Percentiles rank a stretch among this genome's conserved stretches.
Conservation (phyloP, 2,888 invertebrate genomes). For the Lithophane semibrunnea region DNA sequence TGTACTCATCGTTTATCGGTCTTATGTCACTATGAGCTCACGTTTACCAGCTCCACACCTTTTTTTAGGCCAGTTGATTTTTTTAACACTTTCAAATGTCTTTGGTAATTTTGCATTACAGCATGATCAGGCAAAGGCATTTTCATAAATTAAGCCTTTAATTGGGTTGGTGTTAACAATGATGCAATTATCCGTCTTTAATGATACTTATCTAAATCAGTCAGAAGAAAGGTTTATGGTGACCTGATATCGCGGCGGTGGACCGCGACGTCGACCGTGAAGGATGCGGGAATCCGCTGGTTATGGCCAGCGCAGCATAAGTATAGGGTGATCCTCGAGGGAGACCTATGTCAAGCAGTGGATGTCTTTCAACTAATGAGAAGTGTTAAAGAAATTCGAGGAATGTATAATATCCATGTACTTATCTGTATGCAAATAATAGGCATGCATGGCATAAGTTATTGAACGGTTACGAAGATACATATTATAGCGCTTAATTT, state of each 20-base stretch:
- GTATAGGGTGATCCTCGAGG: neutral
- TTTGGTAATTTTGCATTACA: conserved; percentile 4
- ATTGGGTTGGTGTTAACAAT: neutral
- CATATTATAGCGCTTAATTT: no score
- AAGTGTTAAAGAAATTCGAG: neutral
- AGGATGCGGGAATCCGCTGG: neutral
- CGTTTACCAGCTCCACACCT: conserved; percentile 54
- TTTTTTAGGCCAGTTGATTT: conserved; percentile 52
- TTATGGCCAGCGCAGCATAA: neutral
- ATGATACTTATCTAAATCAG: neutral
- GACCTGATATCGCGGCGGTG: neutral
- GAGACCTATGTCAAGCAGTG: no score
- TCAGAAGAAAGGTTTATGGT: neutral
- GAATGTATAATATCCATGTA: neutral
- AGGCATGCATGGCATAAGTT: no score
- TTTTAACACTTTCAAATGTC: conserved; percentile 29
- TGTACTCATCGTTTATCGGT: conserved; percentile 63
- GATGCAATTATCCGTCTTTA: neutral
- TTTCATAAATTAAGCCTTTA: neutral
- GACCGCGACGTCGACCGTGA: neutral
- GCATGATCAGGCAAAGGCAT: neutral
- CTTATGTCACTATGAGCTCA: conserved; percentile 68
- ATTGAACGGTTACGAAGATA: neutral
- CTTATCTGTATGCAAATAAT: neutral
- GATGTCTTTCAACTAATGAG: neutral